Conservation (phyloP, 2,797 vertebrate genomes). For the Diglossa cyanea region DNA sequence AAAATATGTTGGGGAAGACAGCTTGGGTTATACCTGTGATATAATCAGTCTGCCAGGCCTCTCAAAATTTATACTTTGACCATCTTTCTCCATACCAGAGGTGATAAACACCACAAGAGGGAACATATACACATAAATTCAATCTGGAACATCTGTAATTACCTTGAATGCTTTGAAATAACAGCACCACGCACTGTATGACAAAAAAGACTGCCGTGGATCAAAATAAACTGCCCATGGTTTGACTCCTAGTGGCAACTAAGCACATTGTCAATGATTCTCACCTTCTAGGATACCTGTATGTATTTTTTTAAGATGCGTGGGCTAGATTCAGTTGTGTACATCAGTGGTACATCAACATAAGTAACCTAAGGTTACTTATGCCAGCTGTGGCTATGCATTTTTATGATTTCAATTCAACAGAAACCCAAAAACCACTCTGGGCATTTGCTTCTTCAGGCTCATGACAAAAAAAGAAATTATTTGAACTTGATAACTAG, state of each 20-base stretch:
- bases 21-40: neutral
- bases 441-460: neutral
- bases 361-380: neutral
- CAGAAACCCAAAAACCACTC: neutral
- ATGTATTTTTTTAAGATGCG: neutral
- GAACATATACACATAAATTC: neutral
- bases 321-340: neutral
- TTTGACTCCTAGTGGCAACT: neutral
- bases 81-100: neutral
- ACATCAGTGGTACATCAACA: neutral
- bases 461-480: neutral
- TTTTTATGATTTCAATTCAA: neutral
- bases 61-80: neutral
- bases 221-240: neutral
- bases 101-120: neutral
- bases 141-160: neutral
- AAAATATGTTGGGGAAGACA: neutral
- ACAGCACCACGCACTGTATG: rapidly evolving
- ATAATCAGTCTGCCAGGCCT: neutral
- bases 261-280: neutral
- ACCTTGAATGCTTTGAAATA: neutral
- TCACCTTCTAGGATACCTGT: neutral
- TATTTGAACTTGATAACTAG: neutral
- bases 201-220: neutral
- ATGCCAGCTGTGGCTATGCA: neutral